Conservation (phyloP, 2,888 invertebrate species). For the Lissonota sp. region DNA sequence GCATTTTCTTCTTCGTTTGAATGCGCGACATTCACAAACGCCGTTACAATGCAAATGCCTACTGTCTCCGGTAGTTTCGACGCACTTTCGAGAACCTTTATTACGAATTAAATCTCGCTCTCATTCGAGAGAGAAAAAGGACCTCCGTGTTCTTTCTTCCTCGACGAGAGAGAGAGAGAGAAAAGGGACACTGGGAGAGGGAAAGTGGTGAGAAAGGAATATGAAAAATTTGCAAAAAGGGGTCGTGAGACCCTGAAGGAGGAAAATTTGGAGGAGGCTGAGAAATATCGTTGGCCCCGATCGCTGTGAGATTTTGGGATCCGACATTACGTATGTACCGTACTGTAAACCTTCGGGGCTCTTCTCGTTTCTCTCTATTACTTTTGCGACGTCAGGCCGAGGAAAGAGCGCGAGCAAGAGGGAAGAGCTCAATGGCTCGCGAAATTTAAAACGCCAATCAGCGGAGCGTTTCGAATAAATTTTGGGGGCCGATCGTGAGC, state of each 20-base stretch:
- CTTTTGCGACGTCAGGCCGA: neutral
- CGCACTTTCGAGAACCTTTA: no score
- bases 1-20: no score
- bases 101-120: no score
- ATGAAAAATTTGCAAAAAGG: neutral
- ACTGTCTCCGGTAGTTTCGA: no score
- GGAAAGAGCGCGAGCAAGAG: slow-evolving; percentile 13
- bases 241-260: neutral
- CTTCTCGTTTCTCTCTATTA: slow-evolving; percentile 14
- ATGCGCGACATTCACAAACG: no score
- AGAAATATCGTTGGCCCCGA: slow-evolving; percentile 32
- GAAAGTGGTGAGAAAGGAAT: neutral
- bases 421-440: slow-evolving; percentile 75
- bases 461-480: slow-evolving; percentile 77
- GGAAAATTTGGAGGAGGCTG: slow-evolving; percentile 20
- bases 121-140: no score
- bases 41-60: no score
- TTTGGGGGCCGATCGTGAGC: slow-evolving; percentile 73
- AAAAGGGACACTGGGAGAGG: neutral
- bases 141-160: no score
- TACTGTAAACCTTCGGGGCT: slow-evolving; percentile 23
- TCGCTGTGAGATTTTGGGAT: neutral
- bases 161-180: no score
- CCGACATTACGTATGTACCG: slow-evolving; percentile 22
- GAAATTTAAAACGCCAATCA: slow-evolving; percentile 82